Evolutionary conservation across 2,797 vertebrate genomes (phyloP).

Genomic region (Poecilia gillii): DNA sequence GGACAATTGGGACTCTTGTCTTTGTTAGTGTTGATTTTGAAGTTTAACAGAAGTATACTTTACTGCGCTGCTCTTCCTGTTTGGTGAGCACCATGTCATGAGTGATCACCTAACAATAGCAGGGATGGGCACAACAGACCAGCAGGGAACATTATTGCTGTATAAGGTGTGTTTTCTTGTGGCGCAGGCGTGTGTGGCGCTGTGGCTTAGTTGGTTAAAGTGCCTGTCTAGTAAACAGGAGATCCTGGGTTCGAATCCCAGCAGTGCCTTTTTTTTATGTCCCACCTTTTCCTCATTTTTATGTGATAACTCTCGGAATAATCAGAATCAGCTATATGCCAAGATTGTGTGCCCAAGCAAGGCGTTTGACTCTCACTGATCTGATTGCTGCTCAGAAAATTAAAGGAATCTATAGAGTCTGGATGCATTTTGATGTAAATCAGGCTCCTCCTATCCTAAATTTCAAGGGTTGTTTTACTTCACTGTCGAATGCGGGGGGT

Average conservation of each 20-base stretch:
- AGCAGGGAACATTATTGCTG: neutral
- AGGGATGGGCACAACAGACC: neutral
- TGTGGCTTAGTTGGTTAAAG: conserved; percentile 11
- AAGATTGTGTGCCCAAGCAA: neutral
- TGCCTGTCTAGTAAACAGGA: conserved; percentile 12
- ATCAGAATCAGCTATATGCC: neutral
- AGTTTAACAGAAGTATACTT: too few species aligned
- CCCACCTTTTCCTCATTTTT: neutral
- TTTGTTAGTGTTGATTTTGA: too few species aligned
- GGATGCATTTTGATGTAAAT: neutral
- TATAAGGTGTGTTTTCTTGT: neutral
- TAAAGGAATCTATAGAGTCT: neutral
- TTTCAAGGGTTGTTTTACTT: neutral
- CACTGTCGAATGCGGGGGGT: neutral
- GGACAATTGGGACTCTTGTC: neutral
- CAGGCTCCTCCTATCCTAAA: neutral
- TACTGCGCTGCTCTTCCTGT: neutral
- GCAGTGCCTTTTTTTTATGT: conserved; percentile 1
- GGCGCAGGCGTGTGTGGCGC: neutral
- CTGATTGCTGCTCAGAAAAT: neutral
- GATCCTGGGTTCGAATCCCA: conserved; percentile 17
- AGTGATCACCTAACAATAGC: neutral
- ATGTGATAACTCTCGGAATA: neutral
- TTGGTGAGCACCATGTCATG: neutral
- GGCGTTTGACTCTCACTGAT: neutral